Percentiles rank a stretch among this genome's conserved stretches.
Conservation (phyloP, 2,888 invertebrate genomes). For the Minunthozetes semirufus region DNA sequence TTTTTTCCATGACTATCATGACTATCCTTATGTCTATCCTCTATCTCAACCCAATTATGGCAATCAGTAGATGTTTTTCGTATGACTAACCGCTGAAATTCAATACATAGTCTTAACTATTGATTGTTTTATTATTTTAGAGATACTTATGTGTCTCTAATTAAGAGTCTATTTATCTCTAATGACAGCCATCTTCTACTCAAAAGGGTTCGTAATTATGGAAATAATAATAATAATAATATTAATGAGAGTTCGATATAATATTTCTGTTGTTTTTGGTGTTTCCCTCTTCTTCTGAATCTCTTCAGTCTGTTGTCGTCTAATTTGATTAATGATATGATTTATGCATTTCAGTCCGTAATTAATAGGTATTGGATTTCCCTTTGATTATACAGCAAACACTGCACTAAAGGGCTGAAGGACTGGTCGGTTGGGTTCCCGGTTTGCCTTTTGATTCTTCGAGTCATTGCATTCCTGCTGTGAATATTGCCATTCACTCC, state of each 20-base stretch:
- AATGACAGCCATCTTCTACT: background rate
- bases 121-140: background rate
- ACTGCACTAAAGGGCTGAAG: slow-evolving; percentile 8
- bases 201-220: background rate
- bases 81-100: background rate
- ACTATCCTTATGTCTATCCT: too few relatives aligned
- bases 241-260: background rate
- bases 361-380: slow-evolving; percentile 29
- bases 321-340: slow-evolving; percentile 26
- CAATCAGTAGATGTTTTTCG: background rate
- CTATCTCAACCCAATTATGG: background rate
- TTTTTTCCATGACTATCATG: too few relatives aligned
- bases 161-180: background rate
- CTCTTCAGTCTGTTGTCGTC: background rate
- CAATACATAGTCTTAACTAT: background rate
- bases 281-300: background rate
- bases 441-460: slow-evolving; percentile 4
- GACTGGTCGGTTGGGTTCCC: slow-evolving; percentile 20
- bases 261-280: slow-evolving; percentile 4
- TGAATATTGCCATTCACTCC: slow-evolving; percentile 32
- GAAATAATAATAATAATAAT: background rate
- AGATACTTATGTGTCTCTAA: background rate
- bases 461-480: slow-evolving; percentile 31
- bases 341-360: slow-evolving; percentile 24
- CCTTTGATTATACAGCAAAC: slow-evolving; percentile 5